Percentiles rank a stretch among this genome's conserved stretches.
phyloP scores from a whole-genome alignment of 1,140 invertebrate species.

The Danaus melanippus region DNA sequence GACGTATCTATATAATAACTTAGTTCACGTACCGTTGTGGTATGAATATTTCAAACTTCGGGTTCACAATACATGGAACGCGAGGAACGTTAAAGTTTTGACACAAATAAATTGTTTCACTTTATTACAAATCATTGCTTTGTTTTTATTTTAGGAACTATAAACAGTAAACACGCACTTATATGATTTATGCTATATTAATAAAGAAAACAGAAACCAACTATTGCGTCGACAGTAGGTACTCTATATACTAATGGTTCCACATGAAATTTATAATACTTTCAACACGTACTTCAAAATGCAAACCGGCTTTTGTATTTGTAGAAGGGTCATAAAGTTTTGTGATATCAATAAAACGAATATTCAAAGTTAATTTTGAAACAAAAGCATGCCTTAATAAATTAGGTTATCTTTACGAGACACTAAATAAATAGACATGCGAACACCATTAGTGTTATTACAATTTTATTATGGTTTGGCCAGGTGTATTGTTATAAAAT shows the following conservation, averaged over 20 bases:
- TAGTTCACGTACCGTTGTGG: background rate
- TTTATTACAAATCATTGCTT: conserved; percentile 2
- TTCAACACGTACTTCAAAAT: conserved; percentile 18
- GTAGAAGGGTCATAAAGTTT: conserved; percentile 14
- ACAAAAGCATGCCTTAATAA: conserved; percentile 47
- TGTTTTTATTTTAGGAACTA: conserved; percentile 3
- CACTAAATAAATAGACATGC: conserved; percentile 58
- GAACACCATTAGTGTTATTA: conserved; percentile 64
- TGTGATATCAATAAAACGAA: conserved; percentile 16
- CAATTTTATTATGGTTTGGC: conserved; percentile 43
- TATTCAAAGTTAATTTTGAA: conserved; percentile 43
- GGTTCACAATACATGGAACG: no score
- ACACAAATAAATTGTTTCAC: no score
- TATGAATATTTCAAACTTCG: background rate
- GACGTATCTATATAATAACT: conserved; percentile 7
- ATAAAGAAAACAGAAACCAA: background rate
- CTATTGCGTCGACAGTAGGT: conserved; percentile 1
- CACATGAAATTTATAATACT: conserved; percentile 12
- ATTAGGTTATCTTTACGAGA: conserved; percentile 52
- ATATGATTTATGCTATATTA: conserved; percentile 5
- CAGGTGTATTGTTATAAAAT: conserved; percentile 1
- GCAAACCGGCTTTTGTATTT: conserved; percentile 11
- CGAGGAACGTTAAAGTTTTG: no score
- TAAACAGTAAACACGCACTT: conserved; percentile 5
- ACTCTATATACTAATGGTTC: background rate